These are phyloP conservation scores for Lepidurus apus DNA, from an alignment of 1,140 invertebrate species.

Conservation along the genomic window DNA sequence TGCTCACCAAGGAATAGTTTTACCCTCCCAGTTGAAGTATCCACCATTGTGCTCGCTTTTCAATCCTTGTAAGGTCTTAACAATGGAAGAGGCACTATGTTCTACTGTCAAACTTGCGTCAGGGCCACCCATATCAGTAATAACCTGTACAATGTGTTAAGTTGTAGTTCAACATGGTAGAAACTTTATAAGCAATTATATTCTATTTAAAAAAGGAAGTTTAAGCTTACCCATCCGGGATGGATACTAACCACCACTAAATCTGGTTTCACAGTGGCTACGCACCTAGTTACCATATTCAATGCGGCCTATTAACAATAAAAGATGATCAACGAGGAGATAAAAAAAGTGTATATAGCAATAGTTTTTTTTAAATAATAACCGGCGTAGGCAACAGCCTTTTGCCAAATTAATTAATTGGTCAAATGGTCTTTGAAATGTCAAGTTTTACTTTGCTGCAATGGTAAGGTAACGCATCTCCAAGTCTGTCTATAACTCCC, in stretches of 20 bases:
- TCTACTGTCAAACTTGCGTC: constrained; percentile 66
- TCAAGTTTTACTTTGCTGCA: constrained; percentile 31
- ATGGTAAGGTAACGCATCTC: constrained; percentile 27
- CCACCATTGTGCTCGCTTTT: constrained; percentile 61
- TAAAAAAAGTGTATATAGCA: too few relatives aligned
- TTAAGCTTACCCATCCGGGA: constrained; percentile 79
- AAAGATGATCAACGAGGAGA: not conserved
- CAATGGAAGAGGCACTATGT: constrained; percentile 57
- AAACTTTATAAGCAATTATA: not conserved
- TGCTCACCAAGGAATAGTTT: constrained; percentile 64
- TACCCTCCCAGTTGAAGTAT: constrained; percentile 71
- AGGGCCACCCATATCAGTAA: constrained; percentile 37
- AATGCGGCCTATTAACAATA: constrained; percentile 63
- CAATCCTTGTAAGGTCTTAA: constrained; percentile 58
- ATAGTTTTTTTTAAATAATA: too few relatives aligned
- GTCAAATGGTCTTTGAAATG: not conserved
- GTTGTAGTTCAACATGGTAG: not conserved
- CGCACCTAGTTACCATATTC: constrained; percentile 77
- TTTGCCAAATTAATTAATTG: too few relatives aligned
- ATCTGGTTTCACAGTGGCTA: constrained; percentile 67
- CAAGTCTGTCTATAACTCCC: constrained; percentile 22
- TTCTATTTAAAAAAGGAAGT: not conserved
- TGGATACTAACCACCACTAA: constrained; percentile 72
- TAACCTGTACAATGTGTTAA: not conserved
- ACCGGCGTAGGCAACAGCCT: too few relatives aligned